phyloP scores from a whole-genome alignment of 2,797 vertebrate species.

The Lutjanus argentimaculatus region DNA sequence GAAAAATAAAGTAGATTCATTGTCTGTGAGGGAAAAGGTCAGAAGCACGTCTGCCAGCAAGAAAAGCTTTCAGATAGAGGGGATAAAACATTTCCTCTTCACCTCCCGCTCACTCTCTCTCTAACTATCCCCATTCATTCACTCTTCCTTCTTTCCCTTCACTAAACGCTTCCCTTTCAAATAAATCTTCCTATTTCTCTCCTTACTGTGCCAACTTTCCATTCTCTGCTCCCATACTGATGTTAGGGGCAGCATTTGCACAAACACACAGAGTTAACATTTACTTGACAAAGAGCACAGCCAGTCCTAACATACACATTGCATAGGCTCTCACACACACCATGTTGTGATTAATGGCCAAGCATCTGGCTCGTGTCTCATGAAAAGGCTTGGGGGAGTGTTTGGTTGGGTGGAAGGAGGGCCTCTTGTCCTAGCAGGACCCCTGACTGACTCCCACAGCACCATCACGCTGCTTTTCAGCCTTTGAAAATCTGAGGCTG shows the following conservation, averaged over 20 bases:
- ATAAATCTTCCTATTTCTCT: slow-evolving; percentile 53
- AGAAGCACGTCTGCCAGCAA: slow-evolving; percentile 54
- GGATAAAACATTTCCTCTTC: slow-evolving; percentile 72
- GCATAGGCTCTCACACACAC: slow-evolving; percentile 31
- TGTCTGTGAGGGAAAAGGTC: slow-evolving; percentile 65
- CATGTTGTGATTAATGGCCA: slow-evolving; percentile 51
- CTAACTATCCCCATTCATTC: slow-evolving; percentile 22
- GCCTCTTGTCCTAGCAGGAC: slow-evolving; percentile 48
- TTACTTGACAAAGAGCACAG: slow-evolving; percentile 43
- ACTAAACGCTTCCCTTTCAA: slow-evolving; percentile 21
- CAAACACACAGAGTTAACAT: slow-evolving; percentile 54
- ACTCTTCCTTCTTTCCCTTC: slow-evolving; percentile 23
- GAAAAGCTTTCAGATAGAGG: slow-evolving; percentile 56
- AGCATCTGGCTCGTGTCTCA: slow-evolving; percentile 65
- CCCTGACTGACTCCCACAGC: slow-evolving; percentile 21
- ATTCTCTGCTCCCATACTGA: slow-evolving; percentile 20
- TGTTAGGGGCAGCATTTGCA: slow-evolving; percentile 33
- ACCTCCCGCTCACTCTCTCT: slow-evolving; percentile 32
- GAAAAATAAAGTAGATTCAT: slow-evolving; percentile 63
- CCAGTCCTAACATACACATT: slow-evolving; percentile 45
- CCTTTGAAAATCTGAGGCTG: slow-evolving; percentile 19
- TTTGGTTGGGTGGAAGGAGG: slow-evolving; percentile 43
- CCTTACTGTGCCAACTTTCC: slow-evolving; percentile 52
- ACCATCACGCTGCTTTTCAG: neutral
- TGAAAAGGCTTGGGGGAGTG: slow-evolving; percentile 38